Base-by-base conservation (phyloP, 1,140 invertebrate species). In the Rhyzopertha dominica region DNA sequence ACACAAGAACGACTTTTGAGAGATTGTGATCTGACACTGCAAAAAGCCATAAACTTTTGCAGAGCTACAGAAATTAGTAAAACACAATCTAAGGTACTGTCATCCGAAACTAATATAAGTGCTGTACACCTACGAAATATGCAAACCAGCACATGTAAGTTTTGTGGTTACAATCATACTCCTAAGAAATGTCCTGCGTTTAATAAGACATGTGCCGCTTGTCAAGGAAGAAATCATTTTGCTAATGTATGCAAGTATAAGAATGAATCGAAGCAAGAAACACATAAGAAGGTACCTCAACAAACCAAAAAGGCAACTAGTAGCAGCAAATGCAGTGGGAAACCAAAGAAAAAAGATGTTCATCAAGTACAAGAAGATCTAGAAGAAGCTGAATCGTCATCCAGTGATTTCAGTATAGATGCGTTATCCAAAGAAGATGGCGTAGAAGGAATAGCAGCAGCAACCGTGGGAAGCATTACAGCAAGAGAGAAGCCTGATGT, bases 1-100 rank as follows among this genome's bases (percentile, higher is more conserved):
- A 18, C 59, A 4, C 56, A 58, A 37, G 52, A 65, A 43, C 55
- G 44, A 36, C 32, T 69, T 10, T 36, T 64, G 17, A 42, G 57
- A 32, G 51, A 46, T 5, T 28, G 26, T 7, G 47, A 56, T 22
- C 46, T 69, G 23, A 62, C 43, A 3, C 29, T 66, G 12, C 39
- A 51, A 16, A 53, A 59, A 44, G 61, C 59, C 9, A 43, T 65
- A 0, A 38, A 56, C 9, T 43, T 53, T 7, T 51, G 54, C 37
- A 36, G 49, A 24, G 36, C 56, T 5, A 8, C 39, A n/a, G 63
- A 67, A 41, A 17, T 45, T 8, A 54, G 54, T 9, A 52, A 52
- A 36, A 25, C 26, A 22, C 54, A 49, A 18, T 20, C 32, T 3
- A 38, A 36, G 9, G 32, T 3, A 35, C 4, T 47, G 18, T 28